Evolutionary conservation across 2,113 vertebrate genomes (phyloP), one percentile per base, ranked within the genome.

Genomic region (Lanius ludovicianus): DNA sequence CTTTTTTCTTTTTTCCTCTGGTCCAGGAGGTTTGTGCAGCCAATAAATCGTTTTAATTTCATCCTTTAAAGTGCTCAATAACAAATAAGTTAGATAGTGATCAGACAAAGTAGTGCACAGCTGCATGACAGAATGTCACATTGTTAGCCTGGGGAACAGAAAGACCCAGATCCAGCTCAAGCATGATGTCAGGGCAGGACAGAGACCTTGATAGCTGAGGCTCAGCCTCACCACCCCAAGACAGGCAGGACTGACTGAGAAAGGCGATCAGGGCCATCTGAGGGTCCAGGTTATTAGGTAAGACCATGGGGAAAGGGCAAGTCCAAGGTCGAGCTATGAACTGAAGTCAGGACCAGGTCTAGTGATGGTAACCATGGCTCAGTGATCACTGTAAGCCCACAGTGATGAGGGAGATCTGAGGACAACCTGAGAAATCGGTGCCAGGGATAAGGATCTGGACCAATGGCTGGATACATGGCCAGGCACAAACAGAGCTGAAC

Each of bases 41-140:
- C 22, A 56, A 47, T n/a, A 92, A 3, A 80, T 64, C 28, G 17
- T 71, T 87, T 85, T 59, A 62, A 65, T 92, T 87, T 84, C 57
- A 52, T 65, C 41, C 74, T 95, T 67, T 77, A 64, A 92, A 53
- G 25, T 78, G 18, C 15, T 92, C n/a, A 78, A 10, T 75, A 53
- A 37, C 50, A 41, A 42, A 23, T 31, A 69, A 18, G 18, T 57
- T 15, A 23, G 25, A 28, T 0, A 0, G 15, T 49, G 78, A 53
- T 44, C 50, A 62, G 47, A 70, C 16, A 53, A 56, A 50, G 33
- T 2, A 55, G 8, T 13, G 41, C 37, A 24, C 22, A 56, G 49
- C 8, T 69, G 15, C 2, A 1, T 9, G 10, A 50, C 44, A 59
- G 53, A 20, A 30, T 60, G 44, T 41, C 44, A 24, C 2, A 1